A percentile compares a stretch with the other conserved stretches of the same genome.
Conservation (phyloP, 1,140 invertebrate species). For the Brachionus asplanchnoidis region DNA sequence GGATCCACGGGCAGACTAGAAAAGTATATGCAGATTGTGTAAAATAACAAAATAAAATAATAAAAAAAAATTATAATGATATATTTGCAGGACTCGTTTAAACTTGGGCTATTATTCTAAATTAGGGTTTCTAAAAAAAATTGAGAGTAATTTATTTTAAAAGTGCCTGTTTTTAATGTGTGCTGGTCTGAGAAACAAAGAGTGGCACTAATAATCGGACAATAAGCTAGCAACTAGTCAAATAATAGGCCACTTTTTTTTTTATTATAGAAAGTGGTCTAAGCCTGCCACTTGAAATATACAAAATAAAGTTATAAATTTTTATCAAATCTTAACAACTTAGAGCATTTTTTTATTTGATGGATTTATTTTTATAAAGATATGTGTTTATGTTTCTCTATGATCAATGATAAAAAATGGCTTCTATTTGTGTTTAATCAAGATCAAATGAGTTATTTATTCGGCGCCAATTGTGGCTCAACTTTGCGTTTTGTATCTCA, state of each 20-base stretch:
- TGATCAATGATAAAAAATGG: constrained; percentile 17
- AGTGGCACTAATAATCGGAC: not conserved
- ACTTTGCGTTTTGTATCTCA: not conserved
- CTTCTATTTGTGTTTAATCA: constrained; percentile 11
- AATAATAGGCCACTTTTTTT: not conserved
- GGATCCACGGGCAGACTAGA: not conserved
- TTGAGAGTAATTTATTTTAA: not conserved
- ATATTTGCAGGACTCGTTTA: not conserved
- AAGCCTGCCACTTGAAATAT: not conserved
- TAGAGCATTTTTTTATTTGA: not conserved
- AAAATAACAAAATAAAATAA: constrained; percentile 25
- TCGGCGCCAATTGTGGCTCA: not conserved
- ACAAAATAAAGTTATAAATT: not conserved
- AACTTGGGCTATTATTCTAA: not conserved
- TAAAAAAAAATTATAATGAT: not conserved
- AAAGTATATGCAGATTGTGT: not conserved
- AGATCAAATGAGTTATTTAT: constrained; percentile 31
- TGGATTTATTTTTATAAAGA: not conserved
- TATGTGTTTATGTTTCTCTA: not conserved
- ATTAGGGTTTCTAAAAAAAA: constrained; percentile 13
- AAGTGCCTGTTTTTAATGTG: constrained; percentile 2
- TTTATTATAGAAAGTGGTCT: not conserved
- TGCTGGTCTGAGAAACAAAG: not conserved
- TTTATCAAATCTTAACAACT: not conserved
- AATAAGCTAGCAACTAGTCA: not conserved